A percentile compares a stretch with the other conserved stretches of the same genome.
Evolutionary conservation across 1,140 invertebrate genomes (phyloP).

Genomic region (Anastrepha obliqua): DNA sequence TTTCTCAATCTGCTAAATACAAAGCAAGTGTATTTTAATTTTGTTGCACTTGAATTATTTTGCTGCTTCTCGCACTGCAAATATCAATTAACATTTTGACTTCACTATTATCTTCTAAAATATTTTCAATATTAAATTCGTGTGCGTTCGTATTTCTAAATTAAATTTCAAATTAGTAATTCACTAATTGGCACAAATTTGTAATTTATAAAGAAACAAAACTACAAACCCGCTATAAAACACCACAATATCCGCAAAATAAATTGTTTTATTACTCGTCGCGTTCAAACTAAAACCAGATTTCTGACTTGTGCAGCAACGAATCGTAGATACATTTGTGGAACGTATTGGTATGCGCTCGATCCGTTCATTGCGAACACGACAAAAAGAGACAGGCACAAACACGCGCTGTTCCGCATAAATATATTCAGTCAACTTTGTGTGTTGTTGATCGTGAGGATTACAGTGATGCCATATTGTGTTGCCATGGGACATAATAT

Average conservation of each 20-base stretch:
- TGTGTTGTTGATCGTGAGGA: neutral
- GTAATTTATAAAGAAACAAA: neutral
- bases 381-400: conserved; percentile 42
- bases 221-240: neutral
- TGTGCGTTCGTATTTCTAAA: too few relatives aligned
- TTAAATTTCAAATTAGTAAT: neutral
- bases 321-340: neutral
- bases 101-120: neutral
- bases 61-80: neutral
- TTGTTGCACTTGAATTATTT: conserved; percentile 5
- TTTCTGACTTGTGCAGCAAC: neutral
- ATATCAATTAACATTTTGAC: neutral
- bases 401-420: neutral
- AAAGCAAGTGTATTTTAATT: neutral
- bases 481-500: too few relatives aligned
- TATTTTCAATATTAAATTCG: too few relatives aligned
- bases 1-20: conserved; percentile 16
- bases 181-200: neutral
- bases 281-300: conserved; percentile 11
- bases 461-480: too few relatives aligned
- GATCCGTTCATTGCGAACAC: neutral
- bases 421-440: neutral
- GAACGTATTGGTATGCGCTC: neutral
- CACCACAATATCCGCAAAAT: neutral
- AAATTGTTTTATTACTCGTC: neutral